phyloP scores from a whole-genome alignment of 2,113 vertebrate genomes.

The Indicator indicator region DNA sequence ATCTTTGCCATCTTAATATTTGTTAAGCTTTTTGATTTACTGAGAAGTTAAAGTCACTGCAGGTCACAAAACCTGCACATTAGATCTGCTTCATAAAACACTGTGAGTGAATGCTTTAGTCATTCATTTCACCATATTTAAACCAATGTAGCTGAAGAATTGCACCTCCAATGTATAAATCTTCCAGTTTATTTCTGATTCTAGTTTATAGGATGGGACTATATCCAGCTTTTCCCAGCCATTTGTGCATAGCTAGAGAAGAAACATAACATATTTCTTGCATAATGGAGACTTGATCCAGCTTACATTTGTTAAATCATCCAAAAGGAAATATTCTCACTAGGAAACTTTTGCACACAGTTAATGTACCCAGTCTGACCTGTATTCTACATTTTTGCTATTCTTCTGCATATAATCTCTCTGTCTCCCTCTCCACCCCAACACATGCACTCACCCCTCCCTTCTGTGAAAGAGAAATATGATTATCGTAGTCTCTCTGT shows the following conservation, averaged over 20 bases:
- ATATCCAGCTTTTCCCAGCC: constrained; percentile 37
- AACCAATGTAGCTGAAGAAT: constrained; percentile 79
- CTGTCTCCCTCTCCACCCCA: neutral
- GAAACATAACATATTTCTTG: constrained; percentile 57
- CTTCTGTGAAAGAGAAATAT: neutral
- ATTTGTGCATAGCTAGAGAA: constrained; percentile 52
- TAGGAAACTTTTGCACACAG: constrained; percentile 12
- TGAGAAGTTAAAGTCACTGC: constrained; percentile 75
- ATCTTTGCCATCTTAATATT: constrained; percentile 81
- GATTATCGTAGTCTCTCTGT: neutral
- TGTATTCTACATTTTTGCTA: neutral
- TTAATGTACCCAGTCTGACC: neutral
- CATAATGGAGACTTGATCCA: constrained; percentile 33
- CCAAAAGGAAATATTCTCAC: constrained; percentile 51
- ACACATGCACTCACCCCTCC: neutral
- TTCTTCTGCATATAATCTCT: neutral
- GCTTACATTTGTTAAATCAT: constrained; percentile 58
- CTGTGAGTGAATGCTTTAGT: constrained; percentile 68
- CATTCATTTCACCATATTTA: constrained; percentile 76
- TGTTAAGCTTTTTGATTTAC: constrained; percentile 83
- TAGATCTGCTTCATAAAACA: constrained; percentile 81
- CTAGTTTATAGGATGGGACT: constrained; percentile 59
- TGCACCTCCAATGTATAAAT: constrained; percentile 74
- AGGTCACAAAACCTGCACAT: constrained; percentile 78
- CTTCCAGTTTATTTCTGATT: constrained; percentile 76